Percentiles rank a stretch among this genome's conserved stretches.
phyloP scores from a whole-genome alignment of 2,797 vertebrate species.

The Babyrousa celebensis region DNA sequence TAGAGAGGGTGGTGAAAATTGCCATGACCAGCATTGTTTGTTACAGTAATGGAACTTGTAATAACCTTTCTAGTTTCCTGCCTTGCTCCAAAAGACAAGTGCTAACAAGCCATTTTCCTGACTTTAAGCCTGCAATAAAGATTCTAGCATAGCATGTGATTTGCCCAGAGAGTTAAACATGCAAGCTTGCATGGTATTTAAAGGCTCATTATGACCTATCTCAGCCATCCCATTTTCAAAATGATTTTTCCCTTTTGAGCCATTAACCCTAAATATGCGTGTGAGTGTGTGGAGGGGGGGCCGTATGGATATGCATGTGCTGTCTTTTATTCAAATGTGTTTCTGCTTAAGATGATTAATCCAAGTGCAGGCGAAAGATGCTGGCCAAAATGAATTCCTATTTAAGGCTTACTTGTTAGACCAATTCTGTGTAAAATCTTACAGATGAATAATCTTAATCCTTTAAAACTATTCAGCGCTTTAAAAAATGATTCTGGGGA shows the following conservation, averaged over 20 bases:
- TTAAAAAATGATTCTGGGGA: constrained; percentile 44
- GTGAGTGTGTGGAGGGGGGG: neutral
- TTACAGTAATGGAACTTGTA: constrained; percentile 72
- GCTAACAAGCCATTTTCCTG: constrained; percentile 76
- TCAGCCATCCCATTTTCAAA: constrained; percentile 77
- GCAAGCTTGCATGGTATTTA: constrained; percentile 76
- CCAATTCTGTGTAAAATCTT: constrained; percentile 71
- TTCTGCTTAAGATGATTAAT: constrained; percentile 72
- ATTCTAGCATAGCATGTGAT: constrained; percentile 74
- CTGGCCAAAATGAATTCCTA: constrained; percentile 75
- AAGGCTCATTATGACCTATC: constrained; percentile 70
- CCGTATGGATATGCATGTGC: neutral
- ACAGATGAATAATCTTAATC: constrained; percentile 53
- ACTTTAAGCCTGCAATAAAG: constrained; percentile 71
- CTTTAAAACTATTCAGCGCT: constrained; percentile 69
- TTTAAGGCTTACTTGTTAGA: constrained; percentile 63
- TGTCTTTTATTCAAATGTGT: constrained; percentile 67
- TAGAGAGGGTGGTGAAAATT: constrained; percentile 21
- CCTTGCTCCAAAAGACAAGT: constrained; percentile 78
- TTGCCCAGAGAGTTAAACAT: constrained; percentile 78
- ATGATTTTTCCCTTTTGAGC: constrained; percentile 77
- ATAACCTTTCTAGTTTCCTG: constrained; percentile 77
- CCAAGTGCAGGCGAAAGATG: constrained; percentile 66
- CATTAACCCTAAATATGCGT: constrained; percentile 72
- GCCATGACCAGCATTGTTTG: constrained; percentile 33